These are phyloP conservation scores for Polylopha cassiicola DNA, from an alignment of 2,888 invertebrate species.

Conservation along the genomic window DNA sequence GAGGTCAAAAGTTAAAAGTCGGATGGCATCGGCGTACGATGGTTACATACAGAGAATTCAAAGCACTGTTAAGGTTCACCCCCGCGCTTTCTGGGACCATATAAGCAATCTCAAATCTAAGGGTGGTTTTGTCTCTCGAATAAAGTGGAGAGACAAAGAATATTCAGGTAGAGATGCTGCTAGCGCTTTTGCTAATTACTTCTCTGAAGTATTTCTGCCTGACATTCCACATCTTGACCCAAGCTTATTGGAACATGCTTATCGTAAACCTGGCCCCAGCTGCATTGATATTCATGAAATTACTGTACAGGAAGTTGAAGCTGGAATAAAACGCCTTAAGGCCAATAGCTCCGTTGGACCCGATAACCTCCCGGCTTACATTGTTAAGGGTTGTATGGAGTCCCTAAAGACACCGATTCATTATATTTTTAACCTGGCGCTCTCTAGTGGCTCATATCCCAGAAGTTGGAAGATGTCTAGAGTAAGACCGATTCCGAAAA, in stretches of 20 bases:
- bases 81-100: conserved; percentile 2
- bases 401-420: not conserved
- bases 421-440: not conserved
- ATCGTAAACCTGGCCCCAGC: not conserved
- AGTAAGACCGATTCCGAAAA: conserved; percentile 2
- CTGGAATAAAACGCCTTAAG: not conserved
- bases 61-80: not conserved
- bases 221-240: not conserved
- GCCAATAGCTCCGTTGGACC: conserved; percentile 1
- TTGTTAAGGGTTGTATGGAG: no score
- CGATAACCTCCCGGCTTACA: not conserved
- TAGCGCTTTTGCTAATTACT: conserved; percentile 1
- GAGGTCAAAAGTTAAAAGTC: not conserved
- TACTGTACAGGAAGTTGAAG: conserved; percentile 1
- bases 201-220: conserved; percentile 1
- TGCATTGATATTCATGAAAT: not conserved
- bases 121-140: conserved; percentile 1
- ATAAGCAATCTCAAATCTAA: not conserved
- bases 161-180: not conserved
- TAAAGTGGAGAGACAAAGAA: not conserved
- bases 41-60: not conserved
- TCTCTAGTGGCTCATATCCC: not conserved
- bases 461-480: not conserved
- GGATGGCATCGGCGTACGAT: not conserved
- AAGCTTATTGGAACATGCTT: not conserved